Evolutionary conservation across 2,113 vertebrate genomes (phyloP).

Genomic region (Indicator maculatus): DNA sequence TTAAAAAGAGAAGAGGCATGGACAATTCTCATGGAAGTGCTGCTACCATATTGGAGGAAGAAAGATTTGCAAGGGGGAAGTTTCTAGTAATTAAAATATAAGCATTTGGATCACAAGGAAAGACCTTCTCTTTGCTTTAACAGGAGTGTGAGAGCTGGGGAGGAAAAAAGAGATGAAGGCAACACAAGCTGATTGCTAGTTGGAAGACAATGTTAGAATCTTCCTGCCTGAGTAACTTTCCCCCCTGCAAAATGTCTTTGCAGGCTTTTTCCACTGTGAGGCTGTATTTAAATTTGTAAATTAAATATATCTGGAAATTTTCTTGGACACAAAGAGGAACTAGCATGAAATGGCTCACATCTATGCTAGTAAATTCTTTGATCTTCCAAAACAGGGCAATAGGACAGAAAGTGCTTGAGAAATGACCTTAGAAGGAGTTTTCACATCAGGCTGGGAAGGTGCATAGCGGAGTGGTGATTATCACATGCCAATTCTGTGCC

Average conservation of each 20-base stretch:
- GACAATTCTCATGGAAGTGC: background rate
- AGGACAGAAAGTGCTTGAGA: background rate
- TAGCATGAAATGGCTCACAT: background rate
- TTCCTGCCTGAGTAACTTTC: background rate
- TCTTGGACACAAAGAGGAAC: background rate
- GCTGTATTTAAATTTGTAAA: slow-evolving; percentile 34
- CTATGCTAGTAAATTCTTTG: slow-evolving; percentile 15
- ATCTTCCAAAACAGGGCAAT: slow-evolving; percentile 28
- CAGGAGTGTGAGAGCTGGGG: background rate
- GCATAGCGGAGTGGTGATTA: background rate
- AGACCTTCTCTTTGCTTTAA: background rate
- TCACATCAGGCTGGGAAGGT: background rate
- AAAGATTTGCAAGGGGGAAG: background rate
- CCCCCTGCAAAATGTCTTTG: background rate
- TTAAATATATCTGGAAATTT: slow-evolving; percentile 34
- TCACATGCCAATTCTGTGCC: background rate
- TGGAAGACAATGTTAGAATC: background rate
- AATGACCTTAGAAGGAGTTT: slow-evolving; percentile 14
- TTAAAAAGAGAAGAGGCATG: background rate
- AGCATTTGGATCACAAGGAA: background rate
- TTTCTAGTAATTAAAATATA: background rate
- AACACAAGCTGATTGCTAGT: background rate
- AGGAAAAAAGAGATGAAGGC: background rate
- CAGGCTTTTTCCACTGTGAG: background rate
- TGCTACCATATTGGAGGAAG: background rate